These are phyloP conservation scores for Chrysopilus asiliformis DNA, from an alignment of 2,888 invertebrate species.

Conservation along the genomic window DNA sequence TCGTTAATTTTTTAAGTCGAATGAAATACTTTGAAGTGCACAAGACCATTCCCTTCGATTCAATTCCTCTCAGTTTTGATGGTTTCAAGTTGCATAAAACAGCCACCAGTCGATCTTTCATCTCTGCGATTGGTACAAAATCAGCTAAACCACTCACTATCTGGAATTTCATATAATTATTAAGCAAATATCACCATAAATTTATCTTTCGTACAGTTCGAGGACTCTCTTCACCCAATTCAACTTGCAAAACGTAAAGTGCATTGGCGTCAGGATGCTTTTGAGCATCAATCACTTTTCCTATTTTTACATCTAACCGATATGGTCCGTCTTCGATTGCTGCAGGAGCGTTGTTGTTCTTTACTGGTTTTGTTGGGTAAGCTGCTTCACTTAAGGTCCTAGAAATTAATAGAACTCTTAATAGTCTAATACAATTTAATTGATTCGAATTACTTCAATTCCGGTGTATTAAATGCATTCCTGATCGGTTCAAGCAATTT, in stretches of 20 bases:
- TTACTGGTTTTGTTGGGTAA: slow-evolving; percentile 63
- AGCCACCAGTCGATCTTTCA: slow-evolving; percentile 79
- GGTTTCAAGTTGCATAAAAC: slow-evolving; percentile 94
- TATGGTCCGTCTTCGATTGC: slow-evolving; percentile 50
- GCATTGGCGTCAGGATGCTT: slow-evolving; percentile 87
- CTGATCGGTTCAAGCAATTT: slow-evolving; percentile 77
- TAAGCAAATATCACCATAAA: neutral
- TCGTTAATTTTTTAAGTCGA: neutral
- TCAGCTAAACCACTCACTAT: slow-evolving; percentile 85
- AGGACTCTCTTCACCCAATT: slow-evolving; percentile 63
- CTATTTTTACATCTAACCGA: slow-evolving; percentile 75
- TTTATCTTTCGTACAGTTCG: slow-evolving; percentile 37
- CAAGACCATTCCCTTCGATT: slow-evolving; percentile 86
- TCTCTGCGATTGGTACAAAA: slow-evolving; percentile 77
- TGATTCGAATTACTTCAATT: slow-evolving; percentile 54
- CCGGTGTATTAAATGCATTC: slow-evolving; percentile 65
- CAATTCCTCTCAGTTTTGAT: slow-evolving; percentile 87
- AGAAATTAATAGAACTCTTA: neutral
- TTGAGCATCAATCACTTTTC: slow-evolving; percentile 68
- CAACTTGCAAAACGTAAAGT: slow-evolving; percentile 84
- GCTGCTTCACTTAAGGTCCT: slow-evolving; percentile 61
- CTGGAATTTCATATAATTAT: slow-evolving; percentile 9
- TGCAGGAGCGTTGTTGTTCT: slow-evolving; percentile 29
- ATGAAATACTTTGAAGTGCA: slow-evolving; percentile 63
- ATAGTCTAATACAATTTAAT: neutral